Evolutionary conservation across 2,888 invertebrate species (phyloP), one percentile per base, ranked within the genome.

Genomic region (Cetonia aurata): DNA sequence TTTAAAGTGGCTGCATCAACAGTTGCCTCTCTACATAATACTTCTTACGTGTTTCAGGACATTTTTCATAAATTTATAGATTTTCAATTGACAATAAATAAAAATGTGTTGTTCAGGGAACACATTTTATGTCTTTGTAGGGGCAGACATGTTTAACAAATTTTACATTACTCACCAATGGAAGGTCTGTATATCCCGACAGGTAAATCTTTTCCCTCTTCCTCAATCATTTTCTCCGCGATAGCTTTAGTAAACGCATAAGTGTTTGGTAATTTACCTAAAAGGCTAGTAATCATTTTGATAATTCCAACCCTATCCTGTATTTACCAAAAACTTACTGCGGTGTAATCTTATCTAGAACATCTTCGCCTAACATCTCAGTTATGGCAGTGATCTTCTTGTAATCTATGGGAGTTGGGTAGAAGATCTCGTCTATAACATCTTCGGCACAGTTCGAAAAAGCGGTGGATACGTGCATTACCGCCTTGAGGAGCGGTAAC

Each of bases 221-320:
- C 85, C 15, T 86, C 80, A 3, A 93, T 84, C 6, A 88, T 76
- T 62, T 88, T 86, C 79, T 94, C 93, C 0, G 90, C 91, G 25
- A 93, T 78, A 3, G 91, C 90, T 83, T 94, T 94, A 0, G 92
- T 91, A 79, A 88, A 91, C 0, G 91, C 88, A 82, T 93, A 93
- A 0, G 92, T 92, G 81, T 93, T 93, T 0, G 93, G 93, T 81
- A 89, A 89, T 15, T 82, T 79, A 0, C 82, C 84, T 2, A 87
- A 75, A 8, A 89, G 71, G 15, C 88, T 88, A 72, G 77, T 76
- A 75, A 88, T 8, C 1, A 66, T 42, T 25, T 3, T 10, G 9
- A 33, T 55, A 9, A 55, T 3, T n/a, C 9, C 10, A 46, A 50
- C 37, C 12, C 10, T 8, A 1, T 41, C 37, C 13, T 3, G 1